Conservation (phyloP, 2,888 invertebrate species). For the Heliconius charithonia region DNA sequence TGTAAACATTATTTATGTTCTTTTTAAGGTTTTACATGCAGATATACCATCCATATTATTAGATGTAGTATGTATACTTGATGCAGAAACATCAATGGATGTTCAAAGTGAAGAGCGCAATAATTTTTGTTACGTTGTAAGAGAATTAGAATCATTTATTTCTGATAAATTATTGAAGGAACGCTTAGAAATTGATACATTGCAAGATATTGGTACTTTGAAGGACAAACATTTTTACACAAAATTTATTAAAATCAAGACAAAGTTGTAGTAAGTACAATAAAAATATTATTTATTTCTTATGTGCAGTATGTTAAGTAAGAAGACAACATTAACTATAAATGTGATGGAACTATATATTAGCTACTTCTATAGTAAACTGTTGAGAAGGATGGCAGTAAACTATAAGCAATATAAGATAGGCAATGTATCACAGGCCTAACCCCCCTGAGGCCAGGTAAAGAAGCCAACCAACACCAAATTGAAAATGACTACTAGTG, state of each 20-base stretch:
- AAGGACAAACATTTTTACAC: slow-evolving; percentile 95
- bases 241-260: slow-evolving; percentile 98
- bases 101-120: slow-evolving; percentile 88
- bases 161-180: slow-evolving; percentile 95
- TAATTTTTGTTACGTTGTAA: slow-evolving; percentile 90
- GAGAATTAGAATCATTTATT: slow-evolving; percentile 91
- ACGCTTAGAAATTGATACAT: slow-evolving; percentile 95
- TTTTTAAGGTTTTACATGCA: slow-evolving; percentile 87
- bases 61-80: slow-evolving; percentile 92
- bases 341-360: too few species aligned
- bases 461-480: too few species aligned
- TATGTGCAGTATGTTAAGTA: background rate
- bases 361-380: too few species aligned
- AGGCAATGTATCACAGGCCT: too few species aligned
- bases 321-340: background rate
- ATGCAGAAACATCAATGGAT: slow-evolving; percentile 91
- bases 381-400: too few species aligned
- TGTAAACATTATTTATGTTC: slow-evolving; percentile 17
- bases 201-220: slow-evolving; percentile 95
- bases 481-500: background rate
- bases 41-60: slow-evolving; percentile 92
- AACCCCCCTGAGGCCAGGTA: too few species aligned
- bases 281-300: background rate
- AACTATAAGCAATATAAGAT: too few species aligned
- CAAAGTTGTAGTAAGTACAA: slow-evolving; percentile 96